Percentiles rank a stretch among this genome's conserved stretches.
These are phyloP conservation scores for Marasmarcha lunaedactyla DNA, from an alignment of 2,888 invertebrate genomes.

Conservation along the genomic window DNA sequence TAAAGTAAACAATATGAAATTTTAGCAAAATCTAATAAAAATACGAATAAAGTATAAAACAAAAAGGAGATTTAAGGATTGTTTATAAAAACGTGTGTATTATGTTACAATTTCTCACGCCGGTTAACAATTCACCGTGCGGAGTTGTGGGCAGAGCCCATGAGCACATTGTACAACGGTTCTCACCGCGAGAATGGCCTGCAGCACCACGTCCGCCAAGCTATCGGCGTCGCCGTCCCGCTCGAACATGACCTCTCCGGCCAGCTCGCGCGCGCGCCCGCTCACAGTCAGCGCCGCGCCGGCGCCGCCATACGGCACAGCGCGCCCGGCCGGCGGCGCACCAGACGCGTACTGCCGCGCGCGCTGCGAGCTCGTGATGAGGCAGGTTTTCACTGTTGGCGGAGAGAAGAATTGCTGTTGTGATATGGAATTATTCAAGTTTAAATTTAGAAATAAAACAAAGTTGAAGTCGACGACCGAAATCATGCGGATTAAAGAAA, in stretches of 20 bases:
- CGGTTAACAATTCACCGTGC: no score
- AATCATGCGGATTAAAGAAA: no score
- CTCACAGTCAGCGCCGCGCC: constrained; percentile 69
- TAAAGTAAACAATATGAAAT: no score
- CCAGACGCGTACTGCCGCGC: constrained; percentile 65
- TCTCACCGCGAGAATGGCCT: no score
- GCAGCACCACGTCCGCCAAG: constrained; percentile 86
- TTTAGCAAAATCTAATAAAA: no score
- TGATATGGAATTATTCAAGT: neutral
- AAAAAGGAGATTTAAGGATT: no score
- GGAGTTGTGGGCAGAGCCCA: no score
- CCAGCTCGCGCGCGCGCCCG: constrained; percentile 79
- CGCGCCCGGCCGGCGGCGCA: constrained; percentile 56
- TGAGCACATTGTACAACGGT: no score
- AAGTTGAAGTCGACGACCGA: no score
- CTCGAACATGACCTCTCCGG: constrained; percentile 88
- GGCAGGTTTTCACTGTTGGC: constrained; percentile 86
- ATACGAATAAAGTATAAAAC: no score
- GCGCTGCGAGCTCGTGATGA: constrained; percentile 82
- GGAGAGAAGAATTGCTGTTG: constrained; percentile 6
- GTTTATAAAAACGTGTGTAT: no score
- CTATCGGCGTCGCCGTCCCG: constrained; percentile 77
- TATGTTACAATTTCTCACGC: no score
- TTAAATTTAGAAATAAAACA: neutral
- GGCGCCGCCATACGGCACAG: constrained; percentile 8